phyloP scores from a whole-genome alignment of 2,113 vertebrate genomes.

The Phocoena phocoena region DNA sequence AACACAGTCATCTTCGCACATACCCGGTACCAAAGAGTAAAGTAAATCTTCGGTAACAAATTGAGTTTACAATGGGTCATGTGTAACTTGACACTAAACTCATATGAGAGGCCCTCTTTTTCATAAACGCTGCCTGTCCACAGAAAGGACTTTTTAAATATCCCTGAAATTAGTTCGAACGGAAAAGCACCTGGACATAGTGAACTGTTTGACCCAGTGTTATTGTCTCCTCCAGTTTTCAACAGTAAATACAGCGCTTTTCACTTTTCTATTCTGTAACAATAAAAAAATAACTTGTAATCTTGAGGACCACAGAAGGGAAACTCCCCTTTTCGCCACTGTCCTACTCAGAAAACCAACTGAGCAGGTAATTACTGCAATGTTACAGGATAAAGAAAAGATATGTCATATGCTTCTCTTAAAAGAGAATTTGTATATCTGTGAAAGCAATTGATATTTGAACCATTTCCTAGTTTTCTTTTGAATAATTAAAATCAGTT shows the following conservation, averaged over 20 bases:
- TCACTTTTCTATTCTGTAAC: neutral
- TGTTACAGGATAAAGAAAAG: conserved; percentile 7
- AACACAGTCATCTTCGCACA: neutral
- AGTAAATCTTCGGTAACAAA: neutral
- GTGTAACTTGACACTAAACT: neutral
- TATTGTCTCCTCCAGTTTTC: neutral
- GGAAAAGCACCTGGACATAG: neutral
- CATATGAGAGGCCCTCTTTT: neutral
- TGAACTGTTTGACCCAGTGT: neutral
- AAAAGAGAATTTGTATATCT: conserved; percentile 72
- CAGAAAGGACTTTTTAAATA: neutral
- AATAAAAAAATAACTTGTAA: conserved; percentile 19
- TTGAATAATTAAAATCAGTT: conserved; percentile 81
- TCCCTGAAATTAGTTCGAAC: neutral
- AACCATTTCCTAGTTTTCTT: conserved; percentile 80
- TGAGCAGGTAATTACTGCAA: conserved; percentile 37
- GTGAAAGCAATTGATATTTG: conserved; percentile 79
- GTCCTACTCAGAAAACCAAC: neutral
- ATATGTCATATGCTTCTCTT: conserved; percentile 67
- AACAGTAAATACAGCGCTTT: neutral
- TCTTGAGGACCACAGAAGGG: neutral
- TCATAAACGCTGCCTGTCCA: neutral
- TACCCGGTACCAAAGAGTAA: neutral
- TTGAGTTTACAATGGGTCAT: neutral
- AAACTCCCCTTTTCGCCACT: neutral